These are phyloP conservation scores for Stictonetta naevosa DNA, from an alignment of 2,113 vertebrate species.

Conservation along the genomic window DNA sequence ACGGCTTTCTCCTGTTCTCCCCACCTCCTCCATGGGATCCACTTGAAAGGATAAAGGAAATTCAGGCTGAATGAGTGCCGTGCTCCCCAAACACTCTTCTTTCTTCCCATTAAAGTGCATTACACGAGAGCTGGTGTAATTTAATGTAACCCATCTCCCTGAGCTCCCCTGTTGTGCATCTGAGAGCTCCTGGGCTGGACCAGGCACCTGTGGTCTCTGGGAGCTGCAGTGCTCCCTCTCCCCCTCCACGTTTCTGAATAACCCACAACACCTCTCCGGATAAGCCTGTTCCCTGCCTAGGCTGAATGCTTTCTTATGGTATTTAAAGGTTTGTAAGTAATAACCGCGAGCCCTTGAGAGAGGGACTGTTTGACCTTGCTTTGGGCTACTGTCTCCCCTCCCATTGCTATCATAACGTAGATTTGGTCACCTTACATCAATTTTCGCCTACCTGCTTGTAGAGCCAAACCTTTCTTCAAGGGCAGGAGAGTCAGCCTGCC, in stretches of 20 bases:
- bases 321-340: not conserved
- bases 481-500: not conserved
- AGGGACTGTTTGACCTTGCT: not conserved
- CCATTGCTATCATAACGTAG: not conserved
- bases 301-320: not conserved
- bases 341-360: not conserved
- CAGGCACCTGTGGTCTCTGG: not conserved
- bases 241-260: not conserved
- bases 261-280: not conserved
- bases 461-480: not conserved
- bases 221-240: not conserved
- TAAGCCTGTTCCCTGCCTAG: rapidly evolving
- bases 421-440: not conserved
- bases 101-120: not conserved
- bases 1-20: not conserved
- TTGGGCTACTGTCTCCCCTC: not conserved
- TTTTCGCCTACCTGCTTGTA: not conserved
- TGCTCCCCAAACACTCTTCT: not conserved
- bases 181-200: not conserved
- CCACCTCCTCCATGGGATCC: not conserved
- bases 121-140: not conserved
- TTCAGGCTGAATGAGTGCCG: not conserved
- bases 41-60: not conserved
- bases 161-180: not conserved
- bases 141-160: not conserved